A percentile compares a stretch with the other conserved stretches of the same genome.
Evolutionary conservation across 2,113 vertebrate genomes (phyloP).

Genomic region (Psittacara wagleri): DNA sequence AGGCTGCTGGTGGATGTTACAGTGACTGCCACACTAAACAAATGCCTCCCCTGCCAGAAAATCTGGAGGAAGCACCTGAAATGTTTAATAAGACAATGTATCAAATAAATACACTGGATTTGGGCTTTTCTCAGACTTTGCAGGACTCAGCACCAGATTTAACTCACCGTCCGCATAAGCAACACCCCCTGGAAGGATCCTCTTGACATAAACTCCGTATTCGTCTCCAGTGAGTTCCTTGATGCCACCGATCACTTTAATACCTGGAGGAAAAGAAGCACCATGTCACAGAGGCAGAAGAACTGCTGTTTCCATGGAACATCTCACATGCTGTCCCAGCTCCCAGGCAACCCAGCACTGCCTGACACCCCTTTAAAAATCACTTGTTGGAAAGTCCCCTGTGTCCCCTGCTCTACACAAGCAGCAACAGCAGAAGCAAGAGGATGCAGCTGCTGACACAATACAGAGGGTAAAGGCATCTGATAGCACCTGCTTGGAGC

Average conservation of each 20-base stretch:
- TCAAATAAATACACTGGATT: not conserved
- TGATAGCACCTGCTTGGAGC: not conserved
- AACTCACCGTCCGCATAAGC: conserved; percentile 83
- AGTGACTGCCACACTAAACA: not conserved
- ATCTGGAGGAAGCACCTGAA: not conserved
- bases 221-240: conserved; percentile 86
- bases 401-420: not conserved
- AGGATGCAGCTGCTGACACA: fast-evolving
- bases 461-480: not conserved
- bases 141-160: fast-evolving
- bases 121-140: not conserved
- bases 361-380: not conserved
- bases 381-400: not conserved
- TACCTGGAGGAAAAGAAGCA: conserved; percentile 69
- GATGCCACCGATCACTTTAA: conserved; percentile 90
- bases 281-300: not conserved
- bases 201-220: conserved; percentile 90
- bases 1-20: not conserved
- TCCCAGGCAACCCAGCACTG: fast-evolving
- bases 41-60: not conserved
- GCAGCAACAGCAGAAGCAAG: not conserved
- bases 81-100: not conserved
- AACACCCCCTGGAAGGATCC: conserved; percentile 88
- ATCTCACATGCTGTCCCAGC: fast-evolving
- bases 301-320: fast-evolving